Percentiles rank a stretch among this genome's conserved stretches.
These are phyloP conservation scores for Aplodontia rufa DNA, from an alignment of 2,113 vertebrate genomes.

Conservation along the genomic window DNA sequence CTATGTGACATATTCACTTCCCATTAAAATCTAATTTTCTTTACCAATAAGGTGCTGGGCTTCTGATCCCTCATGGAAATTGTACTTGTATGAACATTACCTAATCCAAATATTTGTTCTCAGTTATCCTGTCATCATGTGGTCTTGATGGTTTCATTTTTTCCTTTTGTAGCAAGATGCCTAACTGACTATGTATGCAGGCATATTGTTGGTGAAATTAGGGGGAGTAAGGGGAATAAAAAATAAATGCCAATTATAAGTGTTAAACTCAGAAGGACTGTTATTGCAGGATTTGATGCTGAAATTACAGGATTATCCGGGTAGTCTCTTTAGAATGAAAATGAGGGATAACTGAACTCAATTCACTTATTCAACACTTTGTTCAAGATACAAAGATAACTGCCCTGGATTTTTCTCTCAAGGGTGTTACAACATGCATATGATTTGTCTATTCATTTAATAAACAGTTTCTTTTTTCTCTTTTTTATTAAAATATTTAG, in stretches of 20 bases:
- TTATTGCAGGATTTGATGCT: neutral
- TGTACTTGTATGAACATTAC: conserved; percentile 54
- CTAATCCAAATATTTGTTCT: conserved; percentile 63
- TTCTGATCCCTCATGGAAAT: conserved; percentile 51
- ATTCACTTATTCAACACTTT: neutral
- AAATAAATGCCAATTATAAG: neutral
- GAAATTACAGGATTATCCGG: neutral
- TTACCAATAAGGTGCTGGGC: conserved; percentile 19
- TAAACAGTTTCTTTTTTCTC: neutral
- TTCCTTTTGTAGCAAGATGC: conserved; percentile 55
- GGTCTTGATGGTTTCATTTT: conserved; percentile 57
- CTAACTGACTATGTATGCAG: conserved; percentile 32
- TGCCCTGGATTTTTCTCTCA: neutral
- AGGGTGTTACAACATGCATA: neutral
- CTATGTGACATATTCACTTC: conserved; percentile 51
- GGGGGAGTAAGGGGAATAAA: neutral
- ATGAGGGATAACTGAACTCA: neutral
- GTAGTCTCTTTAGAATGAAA: conserved; percentile 35
- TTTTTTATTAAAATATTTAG: too few species aligned
- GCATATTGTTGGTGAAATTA: neutral
- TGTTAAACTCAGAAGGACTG: neutral
- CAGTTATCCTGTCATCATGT: conserved; percentile 65
- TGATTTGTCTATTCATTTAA: neutral
- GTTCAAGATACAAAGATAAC: neutral
- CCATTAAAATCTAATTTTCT: conserved; percentile 65